Conservation (phyloP, 2,888 invertebrate species). For the Netelia virgata region DNA sequence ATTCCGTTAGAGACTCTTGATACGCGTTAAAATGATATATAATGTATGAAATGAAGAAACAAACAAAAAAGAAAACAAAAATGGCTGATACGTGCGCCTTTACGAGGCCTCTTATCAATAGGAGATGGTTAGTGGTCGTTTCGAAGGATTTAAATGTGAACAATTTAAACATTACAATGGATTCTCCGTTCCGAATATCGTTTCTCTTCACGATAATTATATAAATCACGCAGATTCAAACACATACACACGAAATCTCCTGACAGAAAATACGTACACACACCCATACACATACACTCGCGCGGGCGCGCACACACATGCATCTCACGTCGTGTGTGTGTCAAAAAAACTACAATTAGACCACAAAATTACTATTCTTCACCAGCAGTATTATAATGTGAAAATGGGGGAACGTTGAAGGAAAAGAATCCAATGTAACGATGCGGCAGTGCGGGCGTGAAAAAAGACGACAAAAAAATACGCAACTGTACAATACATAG, state of each 20-base stretch:
- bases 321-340: not conserved
- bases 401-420: not conserved
- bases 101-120: conserved; percentile 20
- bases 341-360: not conserved
- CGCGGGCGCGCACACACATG: too few relatives aligned
- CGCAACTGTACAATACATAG: conserved; percentile 64
- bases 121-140: conserved; percentile 18
- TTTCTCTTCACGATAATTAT: conserved; percentile 16
- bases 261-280: not conserved
- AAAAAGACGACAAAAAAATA: conserved; percentile 54
- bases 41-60: conserved; percentile 34
- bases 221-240: not conserved
- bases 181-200: conserved; percentile 47
- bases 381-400: conserved; percentile 32
- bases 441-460: conserved; percentile 65
- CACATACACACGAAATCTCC: not conserved
- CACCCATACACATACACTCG: not conserved
- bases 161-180: conserved; percentile 52
- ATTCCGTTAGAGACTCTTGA: conserved; percentile 58
- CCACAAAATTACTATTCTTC: conserved; percentile 18
- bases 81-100: conserved; percentile 39
- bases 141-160: conserved; percentile 36
- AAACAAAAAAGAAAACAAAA: not conserved
- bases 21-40: conserved; percentile 58
- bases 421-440: conserved; percentile 46